These are phyloP conservation scores for Prosapia bicincta DNA, from an alignment of 2,888 invertebrate genomes.

Conservation along the genomic window DNA sequence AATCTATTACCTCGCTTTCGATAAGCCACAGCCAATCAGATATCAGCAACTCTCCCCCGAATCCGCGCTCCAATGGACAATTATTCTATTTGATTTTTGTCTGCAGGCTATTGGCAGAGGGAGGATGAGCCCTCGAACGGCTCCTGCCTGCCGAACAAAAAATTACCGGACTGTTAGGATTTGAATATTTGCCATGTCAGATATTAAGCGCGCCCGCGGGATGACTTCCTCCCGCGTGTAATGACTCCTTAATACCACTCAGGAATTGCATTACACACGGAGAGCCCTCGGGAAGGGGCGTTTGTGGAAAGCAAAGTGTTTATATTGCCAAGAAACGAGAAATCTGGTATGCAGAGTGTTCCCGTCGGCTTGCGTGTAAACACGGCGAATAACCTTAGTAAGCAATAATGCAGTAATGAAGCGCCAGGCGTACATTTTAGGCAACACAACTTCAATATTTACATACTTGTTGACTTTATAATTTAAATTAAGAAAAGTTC, in stretches of 20 bases:
- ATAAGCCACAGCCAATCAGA: neutral
- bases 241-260: neutral
- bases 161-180: slow-evolving; percentile 15
- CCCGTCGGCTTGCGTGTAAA: neutral
- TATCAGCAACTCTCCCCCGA: neutral
- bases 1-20: neutral
- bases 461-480: no score
- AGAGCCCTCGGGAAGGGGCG: neutral
- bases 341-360: neutral
- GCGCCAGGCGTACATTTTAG: no score
- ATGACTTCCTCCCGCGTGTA: neutral
- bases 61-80: neutral
- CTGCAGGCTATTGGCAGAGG: neutral
- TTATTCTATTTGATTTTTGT: slow-evolving; percentile 2
- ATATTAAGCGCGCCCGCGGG: neutral
- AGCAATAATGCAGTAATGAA: neutral
- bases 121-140: neutral
- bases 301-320: neutral
- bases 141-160: neutral
- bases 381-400: neutral
- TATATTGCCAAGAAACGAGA: neutral
- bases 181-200: slow-evolving; percentile 25
- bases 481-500: no score
- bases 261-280: neutral
- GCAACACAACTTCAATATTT: no score